phyloP scores from a whole-genome alignment of 2,888 invertebrate genomes.

The Volucella bombylans region DNA sequence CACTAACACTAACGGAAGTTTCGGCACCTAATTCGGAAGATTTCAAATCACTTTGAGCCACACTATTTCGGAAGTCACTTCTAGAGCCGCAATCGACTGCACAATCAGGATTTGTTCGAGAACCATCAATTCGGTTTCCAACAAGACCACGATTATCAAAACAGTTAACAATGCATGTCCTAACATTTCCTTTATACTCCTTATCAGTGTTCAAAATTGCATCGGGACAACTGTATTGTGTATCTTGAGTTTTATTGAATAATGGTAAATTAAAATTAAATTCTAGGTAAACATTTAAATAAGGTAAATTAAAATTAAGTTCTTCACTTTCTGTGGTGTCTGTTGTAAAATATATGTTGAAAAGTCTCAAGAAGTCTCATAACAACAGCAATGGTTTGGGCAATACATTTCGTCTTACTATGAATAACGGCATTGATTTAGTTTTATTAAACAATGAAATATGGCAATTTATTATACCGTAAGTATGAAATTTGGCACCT shows the following conservation, averaged over 20 bases:
- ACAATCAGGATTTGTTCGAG: too few relatives aligned
- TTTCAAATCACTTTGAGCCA: too few relatives aligned
- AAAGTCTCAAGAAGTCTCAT: conserved; percentile 3
- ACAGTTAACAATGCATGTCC: conserved; percentile 3
- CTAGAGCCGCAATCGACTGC: not conserved
- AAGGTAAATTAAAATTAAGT: not conserved
- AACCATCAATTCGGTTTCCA: conserved; percentile 5
- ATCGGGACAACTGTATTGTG: not conserved
- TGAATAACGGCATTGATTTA: conserved; percentile 3
- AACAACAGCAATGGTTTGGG: too few relatives aligned
- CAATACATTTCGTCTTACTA: conserved; percentile 3
- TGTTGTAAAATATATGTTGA: conserved; percentile 3
- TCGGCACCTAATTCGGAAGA: conserved; percentile 3
- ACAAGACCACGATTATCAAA: not conserved
- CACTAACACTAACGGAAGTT: too few relatives aligned
- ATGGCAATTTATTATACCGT: not conserved
- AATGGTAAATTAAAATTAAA: not conserved
- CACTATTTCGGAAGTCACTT: conserved; percentile 16
- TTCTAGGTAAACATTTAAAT: not conserved
- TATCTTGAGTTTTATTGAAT: conserved; percentile 3
- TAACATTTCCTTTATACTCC: not conserved
- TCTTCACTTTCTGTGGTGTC: conserved; percentile 1
- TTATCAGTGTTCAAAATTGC: conserved; percentile 2
- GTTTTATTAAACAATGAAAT: too few relatives aligned
- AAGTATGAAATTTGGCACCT: not conserved